phyloP scores from a whole-genome alignment of 1,140 invertebrate genomes.

The Mercenaria mercenaria region DNA sequence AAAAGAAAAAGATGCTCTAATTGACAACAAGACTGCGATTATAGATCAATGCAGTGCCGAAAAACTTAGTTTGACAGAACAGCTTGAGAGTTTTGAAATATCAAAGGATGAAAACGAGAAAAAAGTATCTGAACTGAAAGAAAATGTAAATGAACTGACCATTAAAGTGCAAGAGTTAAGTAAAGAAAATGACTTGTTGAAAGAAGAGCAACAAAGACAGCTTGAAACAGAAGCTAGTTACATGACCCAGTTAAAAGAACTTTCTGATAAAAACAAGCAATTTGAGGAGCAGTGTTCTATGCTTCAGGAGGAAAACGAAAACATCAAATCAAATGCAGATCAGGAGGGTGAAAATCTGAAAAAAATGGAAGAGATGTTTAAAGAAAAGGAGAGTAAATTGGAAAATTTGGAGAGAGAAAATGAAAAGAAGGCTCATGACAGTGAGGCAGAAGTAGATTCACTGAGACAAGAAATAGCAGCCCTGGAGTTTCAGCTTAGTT shows the following conservation, averaged over 20 bases:
- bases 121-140: neutral
- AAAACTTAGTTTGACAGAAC: neutral
- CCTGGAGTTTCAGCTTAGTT: slow-evolving; percentile 61
- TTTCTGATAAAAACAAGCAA: neutral
- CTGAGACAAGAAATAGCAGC: slow-evolving; percentile 57
- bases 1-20: neutral
- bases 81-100: neutral
- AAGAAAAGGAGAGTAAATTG: slow-evolving; percentile 2
- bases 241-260: neutral
- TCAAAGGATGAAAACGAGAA: slow-evolving; percentile 15
- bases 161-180: neutral
- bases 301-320: neutral
- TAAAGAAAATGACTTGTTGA: neutral
- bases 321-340: slow-evolving; percentile 3
- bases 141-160: neutral
- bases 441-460: slow-evolving; percentile 48
- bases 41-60: slow-evolving; percentile 18
- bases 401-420: neutral
- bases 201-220: neutral
- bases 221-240: neutral
- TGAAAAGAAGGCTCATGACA: slow-evolving; percentile 30
- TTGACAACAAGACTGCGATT: neutral
- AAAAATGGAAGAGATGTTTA: neutral
- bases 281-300: neutral
- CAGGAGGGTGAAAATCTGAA: slow-evolving; percentile 4